Evolutionary conservation across 2,888 invertebrate genomes (phyloP).

Genomic region (Mactromeris polynyma): DNA sequence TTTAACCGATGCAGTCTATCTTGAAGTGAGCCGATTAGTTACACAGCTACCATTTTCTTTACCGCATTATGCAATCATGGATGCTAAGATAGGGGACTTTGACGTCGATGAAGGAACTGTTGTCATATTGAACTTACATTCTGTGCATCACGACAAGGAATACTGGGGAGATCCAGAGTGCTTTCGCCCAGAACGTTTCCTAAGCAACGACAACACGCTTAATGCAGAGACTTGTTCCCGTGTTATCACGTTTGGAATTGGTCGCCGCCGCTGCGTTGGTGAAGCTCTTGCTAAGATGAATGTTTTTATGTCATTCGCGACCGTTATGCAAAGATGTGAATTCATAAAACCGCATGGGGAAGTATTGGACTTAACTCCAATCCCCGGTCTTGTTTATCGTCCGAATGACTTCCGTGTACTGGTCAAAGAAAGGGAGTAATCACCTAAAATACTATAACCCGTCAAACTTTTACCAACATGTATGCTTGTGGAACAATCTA

Average conservation of each 20-base stretch:
- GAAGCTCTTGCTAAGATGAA: slow-evolving; percentile 77
- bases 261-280: slow-evolving; percentile 77
- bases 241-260: slow-evolving; percentile 72
- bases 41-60: slow-evolving; percentile 69
- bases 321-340: slow-evolving; percentile 69
- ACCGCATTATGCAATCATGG: slow-evolving; percentile 71
- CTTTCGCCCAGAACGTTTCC: slow-evolving; percentile 59
- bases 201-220: slow-evolving; percentile 10
- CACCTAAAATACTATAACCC: no score
- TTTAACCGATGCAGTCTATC: slow-evolving; percentile 70
- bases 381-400: slow-evolving; percentile 18
- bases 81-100: slow-evolving; percentile 36
- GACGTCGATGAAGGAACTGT: slow-evolving; percentile 45
- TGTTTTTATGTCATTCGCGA: slow-evolving; percentile 73
- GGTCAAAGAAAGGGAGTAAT: slow-evolving; percentile 12
- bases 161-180: slow-evolving; percentile 48
- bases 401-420: slow-evolving; percentile 24
- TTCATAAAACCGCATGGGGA: slow-evolving; percentile 37
- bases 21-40: slow-evolving; percentile 70
- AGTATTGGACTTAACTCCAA: not conserved
- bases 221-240: slow-evolving; percentile 44
- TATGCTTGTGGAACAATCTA: no score
- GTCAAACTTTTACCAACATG: no score
- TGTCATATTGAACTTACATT: slow-evolving; percentile 54
- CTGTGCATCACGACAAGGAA: slow-evolving; percentile 59